Base-by-base conservation (phyloP, 2,888 invertebrate genomes). In the Hemithea aestivaria region DNA sequence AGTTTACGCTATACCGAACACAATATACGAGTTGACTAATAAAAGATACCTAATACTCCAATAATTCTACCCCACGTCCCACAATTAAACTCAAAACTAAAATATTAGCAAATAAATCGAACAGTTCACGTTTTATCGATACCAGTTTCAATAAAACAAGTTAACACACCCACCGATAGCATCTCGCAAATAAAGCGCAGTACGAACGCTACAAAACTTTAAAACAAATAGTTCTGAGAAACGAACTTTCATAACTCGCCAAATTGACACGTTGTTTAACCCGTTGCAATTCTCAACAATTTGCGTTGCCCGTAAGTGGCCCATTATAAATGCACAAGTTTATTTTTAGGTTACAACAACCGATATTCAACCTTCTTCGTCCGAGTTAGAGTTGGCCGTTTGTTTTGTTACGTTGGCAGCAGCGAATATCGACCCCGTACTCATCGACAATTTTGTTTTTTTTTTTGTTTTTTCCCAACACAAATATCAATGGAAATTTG, bases 401-500 rank as follows among this genome's bases (percentile, higher is more conserved):
- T n/a, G n/a, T n/a, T n/a, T n/a, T n/a, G n/a, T n/a, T n/a, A n/a
- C n/a, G 16, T 16, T 5, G 16, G 16, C 5, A 16, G 16, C 16
- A 16, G 5, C 3, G 77, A 73, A 75, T 76, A 81, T 80, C 80
- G 75, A 72, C 63, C 48, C 53, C 46, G 64, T 70, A 77, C 72
- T 76, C 73, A 83, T 84, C 82, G 81, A 78, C 73, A 75, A 63
- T 57, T 59, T 70, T 78, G 80, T 79, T 79, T 70, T 70, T 79
- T 81, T 79, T 79, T 70, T 75, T 67, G 73, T 79, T 83, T 83
- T 84, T 83, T 81, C 82, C 72, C 84, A 82, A 73, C 85, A 84
- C 85, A 82, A 85, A 77, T 82, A 83, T 84, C 82, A 84, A 84
- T 84, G 85, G 73, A 77, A 82, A 85, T 84, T 84, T 82, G 84